Conservation (phyloP, 2,797 vertebrate genomes). For the Smutsia gigantea region DNA sequence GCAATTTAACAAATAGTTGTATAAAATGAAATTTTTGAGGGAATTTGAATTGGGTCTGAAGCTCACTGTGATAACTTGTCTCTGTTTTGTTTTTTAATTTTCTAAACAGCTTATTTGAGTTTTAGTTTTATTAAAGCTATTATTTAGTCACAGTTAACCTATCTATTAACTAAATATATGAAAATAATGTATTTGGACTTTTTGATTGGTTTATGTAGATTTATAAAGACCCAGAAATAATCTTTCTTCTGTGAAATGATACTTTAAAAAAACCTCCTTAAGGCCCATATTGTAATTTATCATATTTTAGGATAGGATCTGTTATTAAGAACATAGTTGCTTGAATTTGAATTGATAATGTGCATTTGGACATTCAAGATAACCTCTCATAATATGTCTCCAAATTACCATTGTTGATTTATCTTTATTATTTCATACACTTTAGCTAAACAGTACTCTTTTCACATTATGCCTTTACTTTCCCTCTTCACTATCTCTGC, state of each 20-base stretch:
- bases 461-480: background rate
- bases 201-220: conserved; percentile 12
- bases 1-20: conserved; percentile 49
- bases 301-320: background rate
- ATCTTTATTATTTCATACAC: background rate
- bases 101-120: background rate
- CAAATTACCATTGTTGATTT: background rate
- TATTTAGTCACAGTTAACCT: too few relatives aligned
- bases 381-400: background rate
- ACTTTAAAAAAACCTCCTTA: background rate
- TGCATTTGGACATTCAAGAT: background rate
- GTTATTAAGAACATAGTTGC: background rate
- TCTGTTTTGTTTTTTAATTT: background rate
- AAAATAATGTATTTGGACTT: background rate
- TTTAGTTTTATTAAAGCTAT: background rate
- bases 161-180: conserved; percentile 11
- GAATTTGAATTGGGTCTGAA: conserved; percentile 44
- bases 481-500: background rate
- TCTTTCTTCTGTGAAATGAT: conserved; percentile 27
- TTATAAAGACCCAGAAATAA: conserved; percentile 50
- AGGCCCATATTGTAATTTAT: background rate
- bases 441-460: background rate
- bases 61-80: conserved; percentile 23
- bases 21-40: conserved; percentile 56
- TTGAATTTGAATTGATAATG: background rate